Evolutionary conservation across 2,888 invertebrate genomes (phyloP).

Genomic region (Troides aeacus): DNA sequence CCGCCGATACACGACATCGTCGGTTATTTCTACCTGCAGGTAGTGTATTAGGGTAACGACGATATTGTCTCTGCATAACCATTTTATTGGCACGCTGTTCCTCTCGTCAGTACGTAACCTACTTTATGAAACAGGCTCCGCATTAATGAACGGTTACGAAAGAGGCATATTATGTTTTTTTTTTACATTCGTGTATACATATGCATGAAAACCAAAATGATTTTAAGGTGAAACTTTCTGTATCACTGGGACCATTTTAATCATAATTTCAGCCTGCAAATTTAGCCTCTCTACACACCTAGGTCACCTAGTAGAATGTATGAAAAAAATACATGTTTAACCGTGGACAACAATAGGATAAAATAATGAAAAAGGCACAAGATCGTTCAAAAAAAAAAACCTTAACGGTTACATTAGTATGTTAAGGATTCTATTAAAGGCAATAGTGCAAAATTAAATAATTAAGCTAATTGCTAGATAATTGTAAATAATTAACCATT

Average conservation of each 20-base stretch:
- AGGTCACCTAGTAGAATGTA: too few species aligned
- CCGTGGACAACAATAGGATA: too few species aligned
- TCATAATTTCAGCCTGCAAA: too few species aligned
- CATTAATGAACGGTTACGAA: conserved; percentile 17
- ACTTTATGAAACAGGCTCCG: conserved; percentile 24
- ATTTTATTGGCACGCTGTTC: conserved; percentile 43
- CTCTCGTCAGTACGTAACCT: conserved; percentile 22
- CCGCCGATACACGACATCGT: conserved; percentile 13
- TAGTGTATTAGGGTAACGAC: conserved; percentile 29
- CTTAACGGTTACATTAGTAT: too few species aligned
- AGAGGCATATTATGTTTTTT: neutral
- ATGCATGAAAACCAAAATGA: neutral
- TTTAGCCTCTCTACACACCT: too few species aligned
- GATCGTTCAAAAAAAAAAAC: too few species aligned
- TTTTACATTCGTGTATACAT: neutral
- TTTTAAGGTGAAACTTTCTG: neutral
- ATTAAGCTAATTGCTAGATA: neutral
- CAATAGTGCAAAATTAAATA: neutral
- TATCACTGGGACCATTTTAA: neutral
- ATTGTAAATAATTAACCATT: neutral
- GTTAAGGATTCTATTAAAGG: too few species aligned
- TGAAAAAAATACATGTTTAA: too few species aligned
- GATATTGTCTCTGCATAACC: conserved; percentile 48
- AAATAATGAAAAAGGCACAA: too few species aligned
- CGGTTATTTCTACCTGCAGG: conserved; percentile 9